Percentiles rank a stretch among this genome's conserved stretches.
phyloP scores from a whole-genome alignment of 37 sponge, comb jelly and placozoan species.

The Corticium candelabrum region DNA sequence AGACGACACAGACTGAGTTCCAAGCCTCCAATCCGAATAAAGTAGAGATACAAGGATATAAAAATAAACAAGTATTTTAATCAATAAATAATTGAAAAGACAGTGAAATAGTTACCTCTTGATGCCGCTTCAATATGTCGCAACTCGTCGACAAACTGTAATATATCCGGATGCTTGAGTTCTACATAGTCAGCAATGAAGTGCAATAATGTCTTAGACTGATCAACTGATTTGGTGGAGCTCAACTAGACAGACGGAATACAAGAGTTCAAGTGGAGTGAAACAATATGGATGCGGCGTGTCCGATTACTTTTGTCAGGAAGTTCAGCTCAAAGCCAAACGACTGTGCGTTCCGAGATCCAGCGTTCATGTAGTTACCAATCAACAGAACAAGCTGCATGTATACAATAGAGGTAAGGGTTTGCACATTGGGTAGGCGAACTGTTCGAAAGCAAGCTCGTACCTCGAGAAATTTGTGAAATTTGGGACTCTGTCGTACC shows the following conservation, averaged over 20 bases:
- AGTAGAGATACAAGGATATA: no score
- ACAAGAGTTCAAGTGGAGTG: background rate
- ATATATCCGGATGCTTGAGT: slow-evolving; percentile 52
- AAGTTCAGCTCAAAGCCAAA: slow-evolving; percentile 89
- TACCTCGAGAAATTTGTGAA: slow-evolving; percentile 73
- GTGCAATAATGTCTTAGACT: slow-evolving; percentile 87
- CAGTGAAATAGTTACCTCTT: slow-evolving; percentile 27
- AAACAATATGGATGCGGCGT: background rate
- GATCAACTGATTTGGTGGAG: slow-evolving; percentile 76
- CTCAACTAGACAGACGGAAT: background rate
- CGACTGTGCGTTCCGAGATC: slow-evolving; percentile 78
- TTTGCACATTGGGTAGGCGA: no score
- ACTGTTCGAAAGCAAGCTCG: slow-evolving; percentile 5
- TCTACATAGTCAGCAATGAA: slow-evolving; percentile 81
- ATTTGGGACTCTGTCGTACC: slow-evolving; percentile 60
- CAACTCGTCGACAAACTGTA: slow-evolving; percentile 61
- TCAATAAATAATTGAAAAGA: background rate
- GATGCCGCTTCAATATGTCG: slow-evolving; percentile 71
- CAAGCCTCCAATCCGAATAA: no score
- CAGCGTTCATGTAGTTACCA: slow-evolving; percentile 98
- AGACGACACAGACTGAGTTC: no score
- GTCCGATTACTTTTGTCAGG: slow-evolving; percentile 84
- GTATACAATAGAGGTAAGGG: no score
- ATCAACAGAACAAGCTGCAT: slow-evolving; percentile 78
- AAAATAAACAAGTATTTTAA: background rate